Evolutionary conservation across 2,113 vertebrate species (phyloP), one percentile per base, ranked within the genome.

Genomic region (Microcebus griseorufus): DNA sequence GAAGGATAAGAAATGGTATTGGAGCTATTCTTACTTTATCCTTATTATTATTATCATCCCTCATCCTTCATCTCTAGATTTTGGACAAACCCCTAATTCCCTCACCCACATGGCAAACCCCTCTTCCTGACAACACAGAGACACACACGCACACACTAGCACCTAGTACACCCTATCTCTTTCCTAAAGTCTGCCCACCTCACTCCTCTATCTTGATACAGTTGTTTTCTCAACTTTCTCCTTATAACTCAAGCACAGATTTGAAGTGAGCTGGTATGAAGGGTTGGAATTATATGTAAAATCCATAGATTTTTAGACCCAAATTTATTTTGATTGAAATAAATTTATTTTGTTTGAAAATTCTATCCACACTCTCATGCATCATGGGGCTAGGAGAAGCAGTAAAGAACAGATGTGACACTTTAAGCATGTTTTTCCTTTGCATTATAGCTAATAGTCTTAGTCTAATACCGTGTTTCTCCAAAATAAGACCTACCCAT

Each of bases 171-270:
- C 58, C 13, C 62, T 10, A 18, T 3, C 34, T 76, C 45, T 55
- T 89, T n/a, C 72, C 65, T 12, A 81, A 34, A 18, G 18, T n/a
- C 69, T 14, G 39, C 37, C 62, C 42, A 64, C 32, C 25, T 48
- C 90, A 5, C 62, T 37, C 67, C 76, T 75, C 67, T 55, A 9
- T 27, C n/a, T 87, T n/a, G 14, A 90, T 2, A 81, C 13, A 85
- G 11, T 78, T 80, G 25, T 60, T 90, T 67, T 86, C 51, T 93
- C 48, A 60, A 60, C 23, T 73, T 91, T 70, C 55, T 37, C 34
- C 22, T 64, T 72, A 34, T 67, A 9, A 55, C 37, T 83, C 9
- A 92, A 83, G 75, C 69, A 72, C 29, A 64, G 20, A 53, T 32
- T 13, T 76, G 42, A 87, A 91, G 20, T 29, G 25, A 76, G 55